Evolutionary conservation across 2,113 vertebrate species (phyloP).

Genomic region (Microcebus murinus): DNA sequence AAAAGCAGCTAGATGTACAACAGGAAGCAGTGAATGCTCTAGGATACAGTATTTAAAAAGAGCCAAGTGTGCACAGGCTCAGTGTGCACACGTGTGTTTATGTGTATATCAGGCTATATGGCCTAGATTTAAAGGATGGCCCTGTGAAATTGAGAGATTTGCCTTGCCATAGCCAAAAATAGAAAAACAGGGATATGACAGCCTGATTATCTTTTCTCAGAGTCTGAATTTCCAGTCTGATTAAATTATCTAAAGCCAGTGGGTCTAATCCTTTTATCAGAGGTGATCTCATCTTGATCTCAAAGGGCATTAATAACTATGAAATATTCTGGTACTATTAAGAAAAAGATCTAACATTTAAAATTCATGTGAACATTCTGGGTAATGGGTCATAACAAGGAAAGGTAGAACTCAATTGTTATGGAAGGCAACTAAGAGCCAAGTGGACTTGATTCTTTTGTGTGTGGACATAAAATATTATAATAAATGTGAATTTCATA

Average conservation of each 20-base stretch:
- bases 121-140: background rate
- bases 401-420: background rate
- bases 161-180: background rate
- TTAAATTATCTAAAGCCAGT: background rate
- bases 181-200: background rate
- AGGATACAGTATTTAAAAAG: background rate
- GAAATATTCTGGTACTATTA: background rate
- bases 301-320: background rate
- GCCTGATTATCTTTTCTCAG: background rate
- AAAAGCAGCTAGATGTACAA: background rate
- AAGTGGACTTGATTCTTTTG: background rate
- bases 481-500: background rate
- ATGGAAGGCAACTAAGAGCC: background rate
- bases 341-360: background rate
- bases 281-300: background rate
- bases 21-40: background rate
- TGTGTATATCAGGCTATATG: background rate
- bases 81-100: background rate
- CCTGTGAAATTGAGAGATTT: background rate
- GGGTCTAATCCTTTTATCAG: background rate
- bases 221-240: background rate
- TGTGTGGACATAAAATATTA: background rate
- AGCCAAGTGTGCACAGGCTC: background rate
- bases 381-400: background rate
- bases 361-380: background rate